Conservation (phyloP, 2,113 vertebrate genomes). For the Coptodon rendalli region DNA sequence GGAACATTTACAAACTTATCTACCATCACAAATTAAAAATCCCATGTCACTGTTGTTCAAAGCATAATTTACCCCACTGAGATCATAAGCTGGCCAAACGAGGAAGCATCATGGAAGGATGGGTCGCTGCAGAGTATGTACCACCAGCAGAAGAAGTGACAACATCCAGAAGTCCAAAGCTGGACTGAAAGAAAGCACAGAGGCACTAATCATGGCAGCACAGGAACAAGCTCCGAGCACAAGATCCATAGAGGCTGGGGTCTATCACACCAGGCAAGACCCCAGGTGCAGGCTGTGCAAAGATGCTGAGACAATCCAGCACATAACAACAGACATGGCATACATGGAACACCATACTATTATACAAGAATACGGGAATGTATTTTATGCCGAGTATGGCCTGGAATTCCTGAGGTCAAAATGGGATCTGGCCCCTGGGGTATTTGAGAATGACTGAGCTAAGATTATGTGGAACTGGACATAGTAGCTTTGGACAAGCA, state of each 20-base stretch:
- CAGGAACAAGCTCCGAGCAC: background rate
- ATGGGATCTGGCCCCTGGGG: accelerated
- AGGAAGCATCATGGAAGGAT: background rate
- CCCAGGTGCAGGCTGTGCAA: background rate
- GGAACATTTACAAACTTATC: accelerated
- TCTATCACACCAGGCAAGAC: accelerated
- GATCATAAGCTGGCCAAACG: background rate
- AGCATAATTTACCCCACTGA: background rate
- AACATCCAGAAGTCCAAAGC: background rate
- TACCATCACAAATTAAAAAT: background rate
- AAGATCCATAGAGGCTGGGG: background rate
- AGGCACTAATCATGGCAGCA: background rate
- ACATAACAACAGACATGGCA: accelerated
- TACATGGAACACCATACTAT: background rate
- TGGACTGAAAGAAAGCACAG: background rate
- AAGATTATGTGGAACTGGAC: background rate
- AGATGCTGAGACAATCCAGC: background rate
- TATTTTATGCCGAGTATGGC: background rate
- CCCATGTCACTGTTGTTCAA: background rate
- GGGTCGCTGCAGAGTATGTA: too few species aligned
- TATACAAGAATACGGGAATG: background rate
- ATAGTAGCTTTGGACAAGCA: background rate
- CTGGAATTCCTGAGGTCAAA: background rate
- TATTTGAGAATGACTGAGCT: background rate
- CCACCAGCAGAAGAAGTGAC: background rate